Evolutionary conservation across 2,888 invertebrate species (phyloP), one percentile per base, ranked within the genome.

Genomic region (Heliconius hortense): DNA sequence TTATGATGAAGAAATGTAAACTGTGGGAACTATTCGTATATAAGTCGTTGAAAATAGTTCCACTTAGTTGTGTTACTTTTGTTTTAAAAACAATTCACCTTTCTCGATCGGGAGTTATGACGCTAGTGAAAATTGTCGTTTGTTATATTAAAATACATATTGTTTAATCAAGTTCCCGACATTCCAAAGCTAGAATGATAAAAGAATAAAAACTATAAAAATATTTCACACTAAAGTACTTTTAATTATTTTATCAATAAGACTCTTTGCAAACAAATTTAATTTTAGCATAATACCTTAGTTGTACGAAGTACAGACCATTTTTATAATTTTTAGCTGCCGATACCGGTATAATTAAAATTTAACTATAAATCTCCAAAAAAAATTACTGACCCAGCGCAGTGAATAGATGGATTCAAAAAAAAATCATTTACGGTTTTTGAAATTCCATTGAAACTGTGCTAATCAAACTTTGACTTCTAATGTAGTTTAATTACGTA

Each of bases 1-100:
- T 71, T 78, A 73, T 75, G 75, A 76, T 75, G 74, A 64, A 64
- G 64, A 39, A 77, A 77, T 68, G 68, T 68, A 21, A 71, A 53
- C 70, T 73, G 75, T 77, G 77, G 73, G 77, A 77, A 76, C 60
- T 68, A 76, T 28, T 66, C 1, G 28, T 35, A 35, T 35, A 35
- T 35, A 68, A 68, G 53, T 18, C 68, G 18, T 68, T 68, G 26
- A 48, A 28, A 43, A 53, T 53, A 31, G 53, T 28, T 68, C n/a
- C 28, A 67, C 53, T 68, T 28, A 67, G 18, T 24, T 48, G 24
- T 43, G 26, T 67, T 43, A 31, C 48, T 48, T 21, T 48, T 68
- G 28, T 68, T 68, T 28, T 48, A 18, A 53, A 68, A 68, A 53
- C 10, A 15, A 4, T 26, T 53, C 4, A 28, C 26, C 13, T 53